A percentile compares a stretch with the other conserved stretches of the same genome.
These are phyloP conservation scores for Amphimallon solstitiale DNA, from an alignment of 2,888 invertebrate species.

Conservation along the genomic window DNA sequence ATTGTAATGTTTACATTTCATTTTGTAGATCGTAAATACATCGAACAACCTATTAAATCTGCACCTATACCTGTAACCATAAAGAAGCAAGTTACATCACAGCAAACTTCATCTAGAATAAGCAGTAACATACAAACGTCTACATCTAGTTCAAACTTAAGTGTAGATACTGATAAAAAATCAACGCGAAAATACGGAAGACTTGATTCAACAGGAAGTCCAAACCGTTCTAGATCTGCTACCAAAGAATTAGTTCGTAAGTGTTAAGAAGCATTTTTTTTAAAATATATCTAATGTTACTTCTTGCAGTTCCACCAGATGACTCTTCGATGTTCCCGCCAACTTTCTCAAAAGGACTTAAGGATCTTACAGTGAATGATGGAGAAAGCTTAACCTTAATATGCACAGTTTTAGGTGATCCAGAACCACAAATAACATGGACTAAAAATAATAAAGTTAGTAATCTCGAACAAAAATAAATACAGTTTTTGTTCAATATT, in stretches of 20 bases:
- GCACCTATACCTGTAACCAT: constrained; percentile 80
- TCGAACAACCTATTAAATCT: constrained; percentile 84
- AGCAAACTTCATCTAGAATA: constrained; percentile 50
- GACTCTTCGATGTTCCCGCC: constrained; percentile 90
- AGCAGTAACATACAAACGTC: constrained; percentile 61
- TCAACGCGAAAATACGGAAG: constrained; percentile 73
- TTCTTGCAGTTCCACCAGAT: constrained; percentile 79
- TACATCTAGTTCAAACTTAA: constrained; percentile 61
- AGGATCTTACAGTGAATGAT: constrained; percentile 81
- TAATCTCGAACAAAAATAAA: neutral
- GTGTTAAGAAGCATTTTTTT: no score
- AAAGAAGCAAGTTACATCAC: constrained; percentile 65
- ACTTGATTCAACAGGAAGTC: constrained; percentile 80
- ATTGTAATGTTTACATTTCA: constrained; percentile 1
- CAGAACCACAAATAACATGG: constrained; percentile 93
- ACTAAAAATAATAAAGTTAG: constrained; percentile 82
- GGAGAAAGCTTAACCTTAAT: constrained; percentile 87
- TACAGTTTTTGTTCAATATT: no score
- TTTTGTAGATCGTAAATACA: constrained; percentile 80
- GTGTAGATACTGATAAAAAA: constrained; percentile 63
- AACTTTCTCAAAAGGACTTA: constrained; percentile 81
- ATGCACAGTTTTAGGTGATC: constrained; percentile 89
- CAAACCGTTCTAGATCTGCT: constrained; percentile 86
- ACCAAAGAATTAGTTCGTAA: constrained; percentile 89
- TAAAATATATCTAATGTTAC: no score